Base-by-base conservation (phyloP, 92 coral and sea anemone species). In the Plumapathes pennacea region DNA sequence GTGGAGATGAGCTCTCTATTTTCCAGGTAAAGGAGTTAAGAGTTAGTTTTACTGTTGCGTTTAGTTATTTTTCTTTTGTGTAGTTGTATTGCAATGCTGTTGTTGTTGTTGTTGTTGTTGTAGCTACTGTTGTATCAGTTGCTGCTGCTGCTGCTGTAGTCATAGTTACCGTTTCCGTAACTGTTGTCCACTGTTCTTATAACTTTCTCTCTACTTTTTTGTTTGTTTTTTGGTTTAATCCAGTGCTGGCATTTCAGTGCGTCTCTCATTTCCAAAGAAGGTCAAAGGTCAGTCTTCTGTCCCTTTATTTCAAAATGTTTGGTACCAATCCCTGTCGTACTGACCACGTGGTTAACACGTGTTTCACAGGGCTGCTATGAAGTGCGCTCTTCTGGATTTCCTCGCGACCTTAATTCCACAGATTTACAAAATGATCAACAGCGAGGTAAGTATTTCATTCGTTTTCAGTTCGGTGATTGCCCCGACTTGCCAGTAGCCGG, bases 11-110 rank as follows among this genome's bases (percentile, higher is more conserved):
- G 25, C 48, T 78, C 4, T 38, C 79, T 1, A 28, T 43, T 50
- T 12, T 31, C 21, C 42, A 78, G 60, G 85, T 78, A 38, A 2
- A n/a, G n/a, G n/a, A n/a, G n/a, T n/a, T n/a, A n/a, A n/a, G n/a
- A n/a, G n/a, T n/a, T n/a, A n/a, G n/a, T n/a, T n/a, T n/a, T n/a
- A n/a, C n/a, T n/a, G n/a, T n/a, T n/a, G n/a, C n/a, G n/a, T n/a
- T n/a, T n/a, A n/a, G n/a, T n/a, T n/a, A n/a, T n/a, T n/a, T n/a
- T n/a, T n/a, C n/a, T n/a, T n/a, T n/a, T n/a, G n/a, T n/a, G n/a
- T n/a, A n/a, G n/a, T n/a, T n/a, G n/a, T n/a, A n/a, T n/a, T n/a
- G n/a, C n/a, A n/a, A n/a, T n/a, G n/a, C n/a, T n/a, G n/a, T n/a
- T n/a, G n/a, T n/a, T n/a, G n/a, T n/a, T n/a, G n/a, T n/a, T n/a